Conservation (phyloP, 2,797 vertebrate genomes). For the Limnodromus scolopaceus region DNA sequence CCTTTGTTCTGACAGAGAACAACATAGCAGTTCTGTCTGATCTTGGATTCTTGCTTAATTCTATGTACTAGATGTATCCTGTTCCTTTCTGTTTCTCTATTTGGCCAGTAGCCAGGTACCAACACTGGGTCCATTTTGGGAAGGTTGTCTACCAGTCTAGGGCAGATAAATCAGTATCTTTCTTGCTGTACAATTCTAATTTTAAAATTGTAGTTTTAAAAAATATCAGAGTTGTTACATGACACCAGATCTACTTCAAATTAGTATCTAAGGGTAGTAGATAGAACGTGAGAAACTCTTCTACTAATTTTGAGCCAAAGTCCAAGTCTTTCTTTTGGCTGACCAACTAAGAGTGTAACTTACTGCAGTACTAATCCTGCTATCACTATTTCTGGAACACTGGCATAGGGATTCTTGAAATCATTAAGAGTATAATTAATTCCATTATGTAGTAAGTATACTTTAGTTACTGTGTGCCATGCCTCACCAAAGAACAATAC, state of each 20-base stretch:
- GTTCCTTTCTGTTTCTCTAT: background rate
- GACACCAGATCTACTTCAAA: background rate
- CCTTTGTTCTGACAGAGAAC: background rate
- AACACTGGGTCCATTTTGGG: background rate
- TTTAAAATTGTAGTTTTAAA: background rate
- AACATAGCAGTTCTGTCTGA: rapidly evolving
- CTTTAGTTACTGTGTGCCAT: background rate
- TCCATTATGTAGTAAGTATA: background rate
- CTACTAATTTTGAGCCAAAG: background rate
- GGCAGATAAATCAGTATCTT: background rate
- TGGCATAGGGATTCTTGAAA: background rate
- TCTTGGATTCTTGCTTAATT: background rate
- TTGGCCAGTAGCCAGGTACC: background rate
- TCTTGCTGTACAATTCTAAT: background rate
- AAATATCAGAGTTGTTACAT: background rate
- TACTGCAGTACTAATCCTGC: background rate
- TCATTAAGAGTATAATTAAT: background rate
- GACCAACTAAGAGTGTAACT: background rate
- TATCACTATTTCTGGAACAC: background rate
- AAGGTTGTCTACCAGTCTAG: background rate
- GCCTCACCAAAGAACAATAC: background rate
- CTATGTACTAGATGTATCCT: background rate
- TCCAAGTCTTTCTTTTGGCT: background rate
- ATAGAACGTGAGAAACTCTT: background rate
- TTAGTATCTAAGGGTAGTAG: background rate